These are phyloP conservation scores for Autographa gamma DNA, from an alignment of 2,888 invertebrate species.

Conservation along the genomic window DNA sequence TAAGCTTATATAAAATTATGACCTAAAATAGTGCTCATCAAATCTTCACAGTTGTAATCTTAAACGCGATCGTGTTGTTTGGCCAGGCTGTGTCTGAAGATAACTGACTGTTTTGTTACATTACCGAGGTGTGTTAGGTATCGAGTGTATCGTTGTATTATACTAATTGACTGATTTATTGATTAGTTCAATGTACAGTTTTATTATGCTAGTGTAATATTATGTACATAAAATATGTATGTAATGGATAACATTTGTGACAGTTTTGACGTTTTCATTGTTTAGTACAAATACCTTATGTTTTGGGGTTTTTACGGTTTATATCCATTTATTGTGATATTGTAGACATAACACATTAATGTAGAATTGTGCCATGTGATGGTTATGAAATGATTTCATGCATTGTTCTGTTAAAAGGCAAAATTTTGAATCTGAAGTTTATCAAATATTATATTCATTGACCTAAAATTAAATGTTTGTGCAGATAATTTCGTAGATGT, in stretches of 20 bases:
- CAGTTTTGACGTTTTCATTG: slow-evolving; percentile 64
- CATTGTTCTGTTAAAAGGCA: slow-evolving; percentile 24
- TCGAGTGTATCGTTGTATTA: slow-evolving; percentile 68
- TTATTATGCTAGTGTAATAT: slow-evolving; percentile 61
- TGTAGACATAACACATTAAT: slow-evolving; percentile 56
- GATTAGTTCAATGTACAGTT: slow-evolving; percentile 72
- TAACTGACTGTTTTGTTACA: slow-evolving; percentile 37
- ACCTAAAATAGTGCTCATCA: no score
- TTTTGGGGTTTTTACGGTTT: slow-evolving; percentile 72
- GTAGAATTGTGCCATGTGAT: slow-evolving; percentile 69
- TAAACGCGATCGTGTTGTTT: slow-evolving; percentile 18
- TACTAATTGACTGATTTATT: slow-evolving; percentile 81
- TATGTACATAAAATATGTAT: slow-evolving; percentile 70
- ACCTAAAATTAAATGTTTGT: slow-evolving; percentile 17
- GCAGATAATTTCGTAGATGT: slow-evolving; percentile 15
- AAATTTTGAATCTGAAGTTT: slow-evolving; percentile 43
- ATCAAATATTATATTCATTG: slow-evolving; percentile 19
- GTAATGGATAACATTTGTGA: slow-evolving; percentile 65
- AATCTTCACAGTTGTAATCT: background rate
- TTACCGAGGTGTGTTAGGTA: slow-evolving; percentile 41
- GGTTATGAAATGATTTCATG: slow-evolving; percentile 40
- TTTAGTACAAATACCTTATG: slow-evolving; percentile 73
- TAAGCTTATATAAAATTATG: background rate
- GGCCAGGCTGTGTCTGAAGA: slow-evolving; percentile 1
- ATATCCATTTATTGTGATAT: slow-evolving; percentile 63